Evolutionary conservation across 2,113 vertebrate genomes (phyloP), one percentile per base, ranked within the genome.

Genomic region (Fulmarus glacialis): DNA sequence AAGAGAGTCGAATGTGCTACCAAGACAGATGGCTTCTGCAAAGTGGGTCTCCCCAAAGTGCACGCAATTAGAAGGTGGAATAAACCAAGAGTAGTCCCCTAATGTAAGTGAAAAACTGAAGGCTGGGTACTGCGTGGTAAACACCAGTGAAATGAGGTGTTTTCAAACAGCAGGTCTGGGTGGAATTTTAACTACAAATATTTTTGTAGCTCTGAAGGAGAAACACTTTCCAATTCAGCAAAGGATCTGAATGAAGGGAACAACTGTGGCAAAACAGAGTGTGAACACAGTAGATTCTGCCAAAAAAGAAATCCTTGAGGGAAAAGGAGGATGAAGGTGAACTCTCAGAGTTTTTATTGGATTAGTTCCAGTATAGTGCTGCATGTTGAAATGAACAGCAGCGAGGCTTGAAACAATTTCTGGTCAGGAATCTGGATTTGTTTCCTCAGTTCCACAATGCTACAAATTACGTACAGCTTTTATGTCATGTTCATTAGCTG

Each of bases 301-400:
- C 93, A 95, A 94, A 85, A 95, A 30, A 96, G 34, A 96, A 97
- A 94, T 91, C 91, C 89, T 97, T 95, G 87, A 89, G 81, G 87
- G 91, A 80, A 74, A 96, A 96, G 60, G 63, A 95, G 83, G 66
- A 95, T 95, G 96, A 97, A 97, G 96, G 97, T 97, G 94, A 97
- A 97, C 91, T 91, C 73, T 89, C 52, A 24, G 94, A 89, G 82
- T 96, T 95, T 97, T 96, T 90, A 95, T 93, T 97, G 93, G 87
- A 94, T 97, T 97, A 96, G 89, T 97, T 97, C 83, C 97, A 97
- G 93, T 85, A 15, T 47, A 96, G 83, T 50, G 52, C 89, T 91
- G 93, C 42, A 70, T 95, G 90, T 80, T 89, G 77, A 97, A 91
- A 94, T 84, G 60, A 96, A 72, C 36, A 96, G 70, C 81, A 77